A percentile compares a stretch with the other conserved stretches of the same genome.
Conservation (phyloP, 2,888 invertebrate species). For the Oxycera nigricornis region DNA sequence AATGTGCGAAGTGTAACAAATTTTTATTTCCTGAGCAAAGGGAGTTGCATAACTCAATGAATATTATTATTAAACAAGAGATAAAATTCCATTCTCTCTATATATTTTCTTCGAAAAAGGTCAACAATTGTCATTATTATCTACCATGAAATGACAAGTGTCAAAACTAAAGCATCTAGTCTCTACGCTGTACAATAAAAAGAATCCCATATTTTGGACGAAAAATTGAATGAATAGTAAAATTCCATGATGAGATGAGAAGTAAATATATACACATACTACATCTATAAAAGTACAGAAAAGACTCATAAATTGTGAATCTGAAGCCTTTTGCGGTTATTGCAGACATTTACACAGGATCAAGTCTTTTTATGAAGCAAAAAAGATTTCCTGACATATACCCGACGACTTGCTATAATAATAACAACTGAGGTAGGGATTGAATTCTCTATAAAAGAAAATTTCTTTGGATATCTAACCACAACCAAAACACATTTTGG, state of each 20-base stretch:
- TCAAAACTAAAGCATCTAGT: no score
- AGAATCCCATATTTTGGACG: no score
- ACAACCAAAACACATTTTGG: not conserved
- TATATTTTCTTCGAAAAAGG: no score
- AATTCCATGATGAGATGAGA: slow-evolving; percentile 37
- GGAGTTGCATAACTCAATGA: no score
- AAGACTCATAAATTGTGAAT: slow-evolving; percentile 28
- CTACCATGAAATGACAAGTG: no score
- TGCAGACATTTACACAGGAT: slow-evolving; percentile 39
- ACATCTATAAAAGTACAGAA: slow-evolving; percentile 34
- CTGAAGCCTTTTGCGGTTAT: slow-evolving; percentile 39
- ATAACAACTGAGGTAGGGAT: slow-evolving; percentile 20
- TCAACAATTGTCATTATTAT: no score
- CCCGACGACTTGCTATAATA: slow-evolving; percentile 12
- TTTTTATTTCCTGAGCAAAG: no score
- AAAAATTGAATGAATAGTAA: slow-evolving; percentile 23
- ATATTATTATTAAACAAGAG: no score
- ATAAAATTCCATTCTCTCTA: no score
- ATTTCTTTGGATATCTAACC: slow-evolving; percentile 1
- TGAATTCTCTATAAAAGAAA: slow-evolving; percentile 5
- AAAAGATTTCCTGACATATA: slow-evolving; percentile 11
- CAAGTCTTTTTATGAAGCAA: slow-evolving; percentile 15
- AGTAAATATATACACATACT: slow-evolving; percentile 26
- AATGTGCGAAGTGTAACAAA: no score
- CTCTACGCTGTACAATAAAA: no score